Evolutionary conservation across 2,113 vertebrate genomes (phyloP).

Genomic region (Channa maculata): DNA sequence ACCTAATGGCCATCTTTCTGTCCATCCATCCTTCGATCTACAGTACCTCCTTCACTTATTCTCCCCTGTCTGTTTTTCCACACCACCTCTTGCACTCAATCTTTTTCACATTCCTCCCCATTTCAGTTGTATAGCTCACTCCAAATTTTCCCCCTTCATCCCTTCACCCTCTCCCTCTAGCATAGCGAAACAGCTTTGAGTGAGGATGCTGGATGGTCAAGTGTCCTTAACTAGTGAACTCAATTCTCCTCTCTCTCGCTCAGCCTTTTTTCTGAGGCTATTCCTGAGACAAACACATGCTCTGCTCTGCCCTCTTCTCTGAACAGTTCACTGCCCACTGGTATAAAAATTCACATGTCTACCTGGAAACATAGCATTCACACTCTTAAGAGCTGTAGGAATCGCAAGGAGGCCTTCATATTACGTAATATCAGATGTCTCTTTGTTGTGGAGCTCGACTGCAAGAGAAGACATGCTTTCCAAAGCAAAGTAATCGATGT

Average conservation of each 20-base stretch:
- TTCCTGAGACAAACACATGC: conserved; percentile 64
- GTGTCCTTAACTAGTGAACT: conserved; percentile 57
- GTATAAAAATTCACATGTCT: conserved; percentile 40
- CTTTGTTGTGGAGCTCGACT: not conserved
- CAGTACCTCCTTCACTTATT: not conserved
- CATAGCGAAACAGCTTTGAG: conserved; percentile 41
- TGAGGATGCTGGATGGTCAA: conserved; percentile 43
- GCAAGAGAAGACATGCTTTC: not conserved
- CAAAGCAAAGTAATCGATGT: not conserved
- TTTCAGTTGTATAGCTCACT: conserved; percentile 9
- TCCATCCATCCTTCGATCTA: not conserved
- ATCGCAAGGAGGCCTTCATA: not conserved
- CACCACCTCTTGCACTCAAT: conserved; percentile 1
- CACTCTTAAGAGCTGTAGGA: conserved; percentile 17
- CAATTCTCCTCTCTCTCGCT: conserved; percentile 18
- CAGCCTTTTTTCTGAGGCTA: conserved; percentile 49
- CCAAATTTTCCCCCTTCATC: not conserved
- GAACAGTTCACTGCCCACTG: conserved; percentile 51
- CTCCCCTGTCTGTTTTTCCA: conserved; percentile 9
- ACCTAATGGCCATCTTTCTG: conserved; percentile 52
- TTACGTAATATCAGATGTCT: conserved; percentile 40
- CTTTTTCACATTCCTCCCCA: conserved; percentile 21
- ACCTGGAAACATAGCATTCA: conserved; percentile 36
- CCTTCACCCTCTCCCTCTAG: conserved; percentile 38
- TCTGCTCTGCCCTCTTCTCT: conserved; percentile 51